Evolutionary conservation across 2,797 vertebrate genomes (phyloP).

Genomic region (Hyperoplus lanceolatus): DNA sequence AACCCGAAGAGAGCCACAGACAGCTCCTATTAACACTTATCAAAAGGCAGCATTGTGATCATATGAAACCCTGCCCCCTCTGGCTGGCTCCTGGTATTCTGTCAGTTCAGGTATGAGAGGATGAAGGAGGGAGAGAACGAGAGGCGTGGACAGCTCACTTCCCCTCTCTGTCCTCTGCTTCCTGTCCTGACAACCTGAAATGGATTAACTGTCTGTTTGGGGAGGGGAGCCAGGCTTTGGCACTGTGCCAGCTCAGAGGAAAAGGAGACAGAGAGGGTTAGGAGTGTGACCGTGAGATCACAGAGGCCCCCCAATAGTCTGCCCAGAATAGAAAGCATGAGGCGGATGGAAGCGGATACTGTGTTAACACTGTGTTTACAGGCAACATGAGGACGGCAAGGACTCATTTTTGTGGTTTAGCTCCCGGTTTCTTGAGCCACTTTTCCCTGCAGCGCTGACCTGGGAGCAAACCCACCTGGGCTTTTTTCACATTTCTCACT

Average conservation of each 20-base stretch:
- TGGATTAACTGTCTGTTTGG: conserved; percentile 17
- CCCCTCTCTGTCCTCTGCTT: conserved; percentile 65
- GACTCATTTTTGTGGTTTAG: conserved; percentile 41
- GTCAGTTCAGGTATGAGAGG: conserved; percentile 47
- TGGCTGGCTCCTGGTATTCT: neutral
- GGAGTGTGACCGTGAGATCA: conserved; percentile 34
- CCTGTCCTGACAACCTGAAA: conserved; percentile 60
- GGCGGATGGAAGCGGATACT: conserved; percentile 36
- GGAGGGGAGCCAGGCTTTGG: conserved; percentile 16
- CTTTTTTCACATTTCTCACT: neutral
- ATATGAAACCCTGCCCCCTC: conserved; percentile 16
- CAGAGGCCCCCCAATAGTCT: conserved; percentile 42
- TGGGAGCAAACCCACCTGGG: conserved; percentile 13
- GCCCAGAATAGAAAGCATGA: conserved; percentile 54
- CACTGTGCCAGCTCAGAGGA: conserved; percentile 32
- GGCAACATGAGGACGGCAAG: conserved; percentile 39
- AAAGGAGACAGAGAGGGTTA: conserved; percentile 15
- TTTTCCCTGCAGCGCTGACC: neutral
- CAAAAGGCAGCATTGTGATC: conserved; percentile 42
- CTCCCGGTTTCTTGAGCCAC: conserved; percentile 10
- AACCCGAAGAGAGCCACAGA: neutral
- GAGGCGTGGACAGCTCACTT: conserved; percentile 64
- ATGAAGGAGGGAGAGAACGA: conserved; percentile 35
- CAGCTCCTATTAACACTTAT: conserved; percentile 3
- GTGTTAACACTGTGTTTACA: conserved; percentile 47